These are phyloP conservation scores for Esox masquinongy DNA, from an alignment of 2,797 vertebrate species.

Conservation along the genomic window DNA sequence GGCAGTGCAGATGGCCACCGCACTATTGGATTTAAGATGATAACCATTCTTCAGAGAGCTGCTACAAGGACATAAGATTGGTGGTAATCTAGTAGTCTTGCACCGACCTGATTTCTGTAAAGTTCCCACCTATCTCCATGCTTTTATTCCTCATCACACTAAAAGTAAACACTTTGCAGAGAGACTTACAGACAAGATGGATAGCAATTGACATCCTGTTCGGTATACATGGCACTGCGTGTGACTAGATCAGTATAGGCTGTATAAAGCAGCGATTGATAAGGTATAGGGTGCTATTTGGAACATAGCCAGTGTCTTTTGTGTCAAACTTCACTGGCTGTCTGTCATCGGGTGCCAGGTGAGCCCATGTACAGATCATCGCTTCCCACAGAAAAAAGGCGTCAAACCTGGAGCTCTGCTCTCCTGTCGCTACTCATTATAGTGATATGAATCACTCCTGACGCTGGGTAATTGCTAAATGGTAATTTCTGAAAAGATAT, in stretches of 20 bases:
- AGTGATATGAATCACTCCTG: constrained; percentile 73
- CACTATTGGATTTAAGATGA: too few relatives aligned
- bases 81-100: neutral
- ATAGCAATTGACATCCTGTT: neutral
- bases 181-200: too few relatives aligned
- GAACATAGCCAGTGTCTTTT: neutral
- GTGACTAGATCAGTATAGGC: too few relatives aligned
- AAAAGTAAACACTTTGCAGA: neutral
- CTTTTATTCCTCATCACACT: neutral
- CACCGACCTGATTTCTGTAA: neutral
- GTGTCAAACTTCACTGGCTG: neutral
- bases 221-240: too few relatives aligned
- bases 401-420: constrained; percentile 60
- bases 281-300: neutral
- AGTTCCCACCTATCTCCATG: neutral
- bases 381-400: constrained; percentile 61
- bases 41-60: neutral
- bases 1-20: too few relatives aligned
- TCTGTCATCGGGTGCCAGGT: constrained; percentile 20
- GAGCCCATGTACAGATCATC: constrained; percentile 66
- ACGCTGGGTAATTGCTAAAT: constrained; percentile 77
- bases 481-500: constrained; percentile 74
- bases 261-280: neutral
- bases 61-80: neutral
- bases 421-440: constrained; percentile 76